Evolutionary conservation across 2,888 invertebrate genomes (phyloP), one percentile per base, ranked within the genome.

Genomic region (Parapristionchus giblindavisi): DNA sequence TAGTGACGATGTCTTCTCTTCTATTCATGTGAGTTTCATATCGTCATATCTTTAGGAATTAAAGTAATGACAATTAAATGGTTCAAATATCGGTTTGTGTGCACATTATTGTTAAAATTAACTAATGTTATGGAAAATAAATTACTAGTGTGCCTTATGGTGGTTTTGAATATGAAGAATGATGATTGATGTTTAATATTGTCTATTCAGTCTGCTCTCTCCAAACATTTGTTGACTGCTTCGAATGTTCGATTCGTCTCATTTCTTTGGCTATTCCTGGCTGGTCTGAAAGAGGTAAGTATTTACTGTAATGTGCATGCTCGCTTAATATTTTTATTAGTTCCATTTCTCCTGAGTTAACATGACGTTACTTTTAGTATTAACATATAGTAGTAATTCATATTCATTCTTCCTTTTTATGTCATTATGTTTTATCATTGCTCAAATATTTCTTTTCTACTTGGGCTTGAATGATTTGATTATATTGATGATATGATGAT

Each of bases 211-310:
- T 61, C 75, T n/a, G 77, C 79, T 8, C 73, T 86, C 21, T 82
- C 82, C 56, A 79, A 79, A n/a, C 78, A 79, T 14, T 78, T 86
- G 76, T 79, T 86, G 38, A 80, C 60, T 48, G 79, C 82, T 1
- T 76, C 77, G 1, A 81, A 83, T 40, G 81, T 83, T 0, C 78
- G 81, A 40, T 80, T 81, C 61, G 77, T 84, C 24, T 81, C 86
- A 0, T 85, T 84, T 68, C 76, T 86, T 65, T 86, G 84, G 84
- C 79, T 86, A 21, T 84, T 82, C 73, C 76, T 85, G 32, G 81
- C 81, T 68, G 80, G 81, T 38, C 68, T 83, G 32, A 79, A 78
- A 29, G 51, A 77, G 75, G 81, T 80, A 54, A n/a, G 8, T 27
- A 1, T 29, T 38, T n/a, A 29, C 34, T 2, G 36, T 73, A 34